Evolutionary conservation across 1,140 invertebrate genomes (phyloP).

Genomic region (Drosophila serrata): DNA sequence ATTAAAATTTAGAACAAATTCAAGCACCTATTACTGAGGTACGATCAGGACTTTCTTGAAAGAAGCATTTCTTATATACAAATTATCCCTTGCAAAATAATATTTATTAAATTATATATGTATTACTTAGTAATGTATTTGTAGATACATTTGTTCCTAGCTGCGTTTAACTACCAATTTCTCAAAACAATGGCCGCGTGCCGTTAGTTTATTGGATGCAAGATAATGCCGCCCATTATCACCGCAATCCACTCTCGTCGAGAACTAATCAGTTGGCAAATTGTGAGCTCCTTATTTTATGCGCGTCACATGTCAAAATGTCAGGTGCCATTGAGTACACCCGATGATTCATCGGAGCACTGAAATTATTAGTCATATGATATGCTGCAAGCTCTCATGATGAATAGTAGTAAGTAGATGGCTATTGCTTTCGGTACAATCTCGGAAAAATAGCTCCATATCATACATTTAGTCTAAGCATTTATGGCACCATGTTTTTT

Average conservation of each 20-base stretch:
- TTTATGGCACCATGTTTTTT: not conserved
- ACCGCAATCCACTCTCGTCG: slow-evolving; percentile 1
- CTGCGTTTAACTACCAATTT: not conserved
- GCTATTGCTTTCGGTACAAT: slow-evolving; percentile 32
- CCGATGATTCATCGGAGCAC: slow-evolving; percentile 22
- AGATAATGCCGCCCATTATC: slow-evolving; percentile 15
- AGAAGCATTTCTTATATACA: not conserved
- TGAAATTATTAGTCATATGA: slow-evolving; percentile 7
- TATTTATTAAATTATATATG: not conserved
- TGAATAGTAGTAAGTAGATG: slow-evolving; percentile 3
- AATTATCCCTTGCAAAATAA: not conserved
- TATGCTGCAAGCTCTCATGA: slow-evolving; percentile 1
- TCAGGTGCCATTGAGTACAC: slow-evolving; percentile 16
- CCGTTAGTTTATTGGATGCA: slow-evolving; percentile 3
- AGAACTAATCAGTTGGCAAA: slow-evolving; percentile 31
- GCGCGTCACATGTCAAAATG: slow-evolving; percentile 25
- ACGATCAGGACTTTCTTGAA: not conserved
- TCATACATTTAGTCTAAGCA: not conserved
- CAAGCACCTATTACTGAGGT: no score
- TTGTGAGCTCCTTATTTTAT: slow-evolving; percentile 13
- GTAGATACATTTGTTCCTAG: not conserved
- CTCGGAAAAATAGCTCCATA: slow-evolving; percentile 12
- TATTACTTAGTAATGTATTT: no score
- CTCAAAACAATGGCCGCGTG: slow-evolving; percentile 1
- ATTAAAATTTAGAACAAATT: no score